These are phyloP conservation scores for Camponotus fellah DNA, from an alignment of 2,888 invertebrate species.

Conservation along the genomic window DNA sequence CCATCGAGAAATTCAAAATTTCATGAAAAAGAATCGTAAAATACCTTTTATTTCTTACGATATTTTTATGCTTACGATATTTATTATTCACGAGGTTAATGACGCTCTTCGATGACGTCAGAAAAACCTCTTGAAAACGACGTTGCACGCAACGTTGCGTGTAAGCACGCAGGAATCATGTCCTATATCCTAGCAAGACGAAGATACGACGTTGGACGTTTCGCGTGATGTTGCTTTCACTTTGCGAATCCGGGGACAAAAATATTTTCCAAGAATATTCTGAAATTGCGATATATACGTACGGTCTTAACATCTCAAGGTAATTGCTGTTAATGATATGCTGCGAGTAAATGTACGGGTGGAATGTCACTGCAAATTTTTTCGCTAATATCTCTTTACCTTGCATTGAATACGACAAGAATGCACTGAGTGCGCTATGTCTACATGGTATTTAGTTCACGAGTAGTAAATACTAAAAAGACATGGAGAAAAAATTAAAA, in stretches of 20 bases:
- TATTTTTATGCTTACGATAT: conserved; percentile 31
- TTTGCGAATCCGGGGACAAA: conserved; percentile 26
- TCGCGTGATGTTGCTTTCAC: conserved; percentile 50
- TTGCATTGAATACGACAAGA: conserved; percentile 12
- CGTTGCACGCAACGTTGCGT: conserved; percentile 80
- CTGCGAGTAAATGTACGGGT: conserved; percentile 25
- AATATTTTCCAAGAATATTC: conserved; percentile 47
- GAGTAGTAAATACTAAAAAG: neutral
- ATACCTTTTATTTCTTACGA: conserved; percentile 47
- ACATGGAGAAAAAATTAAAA: neutral
- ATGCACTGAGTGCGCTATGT: neutral
- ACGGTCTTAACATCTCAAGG: neutral
- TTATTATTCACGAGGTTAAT: conserved; percentile 70
- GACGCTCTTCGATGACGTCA: conserved; percentile 74
- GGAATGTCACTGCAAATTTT: conserved; percentile 11
- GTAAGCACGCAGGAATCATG: conserved; percentile 62
- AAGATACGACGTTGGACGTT: conserved; percentile 59
- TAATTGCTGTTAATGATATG: conserved; percentile 44
- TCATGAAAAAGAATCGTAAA: conserved; percentile 6
- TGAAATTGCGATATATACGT: conserved; percentile 19
- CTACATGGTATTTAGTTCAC: neutral
- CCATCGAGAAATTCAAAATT: neutral
- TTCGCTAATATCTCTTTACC: conserved; percentile 30
- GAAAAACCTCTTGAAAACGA: conserved; percentile 51
- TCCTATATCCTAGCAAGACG: conserved; percentile 70